phyloP scores from a whole-genome alignment of 2,888 invertebrate species.

The Ischnus inquisitorius region DNA sequence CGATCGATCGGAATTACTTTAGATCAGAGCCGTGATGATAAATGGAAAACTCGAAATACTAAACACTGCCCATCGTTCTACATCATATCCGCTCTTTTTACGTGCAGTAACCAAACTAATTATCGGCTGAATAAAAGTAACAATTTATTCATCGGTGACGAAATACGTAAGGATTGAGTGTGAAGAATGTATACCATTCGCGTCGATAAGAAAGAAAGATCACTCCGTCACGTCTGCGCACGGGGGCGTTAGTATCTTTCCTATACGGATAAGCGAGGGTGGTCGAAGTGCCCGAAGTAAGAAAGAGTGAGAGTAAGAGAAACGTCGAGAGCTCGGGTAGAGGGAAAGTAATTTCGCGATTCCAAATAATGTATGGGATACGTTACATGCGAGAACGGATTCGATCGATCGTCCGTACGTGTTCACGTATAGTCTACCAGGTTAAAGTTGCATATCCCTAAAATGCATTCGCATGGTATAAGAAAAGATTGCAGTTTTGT shows the following conservation, averaged over 20 bases:
- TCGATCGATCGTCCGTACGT: constrained; percentile 65
- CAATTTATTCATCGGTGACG: no score
- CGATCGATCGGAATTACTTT: no score
- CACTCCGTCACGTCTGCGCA: not conserved
- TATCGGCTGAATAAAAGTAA: no score
- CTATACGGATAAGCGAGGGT: constrained; percentile 21
- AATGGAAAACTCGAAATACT: no score
- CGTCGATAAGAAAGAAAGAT: not conserved
- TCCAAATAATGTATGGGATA: constrained; percentile 72
- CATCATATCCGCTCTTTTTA: no score
- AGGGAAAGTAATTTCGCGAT: constrained; percentile 74
- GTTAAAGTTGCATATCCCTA: not conserved
- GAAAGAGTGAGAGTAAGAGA: constrained; percentile 24
- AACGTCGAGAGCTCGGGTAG: constrained; percentile 13
- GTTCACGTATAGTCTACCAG: constrained; percentile 27
- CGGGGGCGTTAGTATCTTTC: not conserved
- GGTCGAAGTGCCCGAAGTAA: constrained; percentile 7
- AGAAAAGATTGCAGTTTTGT: constrained; percentile 32
- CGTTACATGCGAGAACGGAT: constrained; percentile 52
- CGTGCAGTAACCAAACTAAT: no score
- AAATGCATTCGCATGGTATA: constrained; percentile 21
- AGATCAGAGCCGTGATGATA: no score
- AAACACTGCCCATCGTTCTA: no score
- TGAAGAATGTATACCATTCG: not conserved
- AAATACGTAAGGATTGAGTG: not conserved